Percentiles rank a stretch among this genome's conserved stretches.
Evolutionary conservation across 2,888 invertebrate genomes (phyloP).

Genomic region (Nomada ruficornis): DNA sequence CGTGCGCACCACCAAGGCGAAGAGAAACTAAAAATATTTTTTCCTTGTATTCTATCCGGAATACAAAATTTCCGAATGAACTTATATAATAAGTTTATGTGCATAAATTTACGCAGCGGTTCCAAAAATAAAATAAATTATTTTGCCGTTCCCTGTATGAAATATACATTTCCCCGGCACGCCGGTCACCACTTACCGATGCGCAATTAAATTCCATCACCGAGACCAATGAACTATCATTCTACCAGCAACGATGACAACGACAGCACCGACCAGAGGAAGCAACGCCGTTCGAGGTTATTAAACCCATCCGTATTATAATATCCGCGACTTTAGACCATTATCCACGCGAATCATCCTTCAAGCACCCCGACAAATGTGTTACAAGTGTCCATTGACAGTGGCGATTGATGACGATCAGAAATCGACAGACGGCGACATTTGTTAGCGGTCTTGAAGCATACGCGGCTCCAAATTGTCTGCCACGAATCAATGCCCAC

Average conservation of each 20-base stretch:
- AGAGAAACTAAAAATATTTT: no score
- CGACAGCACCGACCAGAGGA: conserved; percentile 1
- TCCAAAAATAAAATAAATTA: no score
- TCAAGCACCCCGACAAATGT: conserved; percentile 7
- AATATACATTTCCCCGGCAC: neutral
- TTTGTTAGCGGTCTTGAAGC: neutral
- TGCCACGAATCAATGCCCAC: conserved; percentile 15
- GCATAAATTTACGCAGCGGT: no score
- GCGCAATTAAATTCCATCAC: conserved; percentile 14
- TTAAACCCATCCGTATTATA: conserved; percentile 41
- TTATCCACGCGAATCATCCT: conserved; percentile 1
- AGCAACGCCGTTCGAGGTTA: conserved; percentile 30
- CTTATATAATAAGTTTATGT: no score
- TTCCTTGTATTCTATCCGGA: no score
- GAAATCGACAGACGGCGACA: conserved; percentile 4
- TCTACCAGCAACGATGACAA: neutral
- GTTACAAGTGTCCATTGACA: conserved; percentile 30
- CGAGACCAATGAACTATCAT: conserved; percentile 10
- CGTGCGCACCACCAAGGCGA: no score
- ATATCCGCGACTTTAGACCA: conserved; percentile 26
- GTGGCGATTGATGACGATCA: conserved; percentile 28
- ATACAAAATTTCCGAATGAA: no score
- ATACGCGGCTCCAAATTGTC: conserved; percentile 31
- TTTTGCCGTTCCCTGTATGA: neutral
- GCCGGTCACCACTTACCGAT: neutral